These are phyloP conservation scores for Podargus strigoides DNA, from an alignment of 2,797 vertebrate genomes.

Conservation along the genomic window DNA sequence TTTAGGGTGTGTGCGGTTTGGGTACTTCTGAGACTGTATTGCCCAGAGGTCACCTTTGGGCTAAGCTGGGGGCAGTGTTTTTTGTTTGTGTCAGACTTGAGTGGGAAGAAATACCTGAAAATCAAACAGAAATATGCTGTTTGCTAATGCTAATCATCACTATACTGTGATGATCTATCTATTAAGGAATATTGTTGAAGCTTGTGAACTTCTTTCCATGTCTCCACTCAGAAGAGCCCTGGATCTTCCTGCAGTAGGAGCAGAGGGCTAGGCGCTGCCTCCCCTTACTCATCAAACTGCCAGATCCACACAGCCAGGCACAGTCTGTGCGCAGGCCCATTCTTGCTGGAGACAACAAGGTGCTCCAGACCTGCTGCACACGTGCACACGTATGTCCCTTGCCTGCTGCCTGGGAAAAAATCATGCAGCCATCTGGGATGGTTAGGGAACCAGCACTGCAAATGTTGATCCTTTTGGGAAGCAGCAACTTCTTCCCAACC, in stretches of 20 bases:
- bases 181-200: not conserved
- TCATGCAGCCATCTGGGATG: not conserved
- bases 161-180: not conserved
- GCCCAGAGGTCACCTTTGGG: constrained; percentile 32
- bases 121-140: constrained; percentile 23
- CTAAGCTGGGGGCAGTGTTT: constrained; percentile 2
- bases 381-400: fast-evolving
- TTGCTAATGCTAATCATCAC: not conserved
- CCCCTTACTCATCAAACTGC: not conserved
- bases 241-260: not conserved
- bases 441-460: not conserved
- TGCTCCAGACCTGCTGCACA: not conserved
- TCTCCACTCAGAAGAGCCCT: not conserved
- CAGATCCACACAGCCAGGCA: not conserved
- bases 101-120: constrained; percentile 40
- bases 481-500: not conserved
- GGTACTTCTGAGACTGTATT: constrained; percentile 23
- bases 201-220: not conserved
- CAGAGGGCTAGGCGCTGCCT: not conserved
- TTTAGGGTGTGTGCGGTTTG: constrained; percentile 49
- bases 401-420: not conserved
- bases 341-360: not conserved
- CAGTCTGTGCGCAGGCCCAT: fast-evolving
- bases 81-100: constrained; percentile 37
- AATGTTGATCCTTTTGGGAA: not conserved